phyloP scores from a whole-genome alignment of 2,797 vertebrate species.

The Eremophila alpestris region DNA sequence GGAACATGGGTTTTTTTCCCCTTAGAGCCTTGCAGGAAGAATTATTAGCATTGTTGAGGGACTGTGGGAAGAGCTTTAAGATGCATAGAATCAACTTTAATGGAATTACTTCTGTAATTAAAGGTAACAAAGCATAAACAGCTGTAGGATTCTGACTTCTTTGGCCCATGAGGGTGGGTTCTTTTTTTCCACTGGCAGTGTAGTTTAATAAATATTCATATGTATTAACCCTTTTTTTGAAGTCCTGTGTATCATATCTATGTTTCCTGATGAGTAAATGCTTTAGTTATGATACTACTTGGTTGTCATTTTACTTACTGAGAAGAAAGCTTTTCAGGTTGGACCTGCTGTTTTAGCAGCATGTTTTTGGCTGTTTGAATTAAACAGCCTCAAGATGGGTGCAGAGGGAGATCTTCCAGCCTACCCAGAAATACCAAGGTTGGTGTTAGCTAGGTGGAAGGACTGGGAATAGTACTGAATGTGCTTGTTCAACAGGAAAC shows the following conservation, averaged over 20 bases:
- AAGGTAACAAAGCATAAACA: background rate
- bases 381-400: background rate
- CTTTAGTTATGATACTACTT: background rate
- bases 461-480: background rate
- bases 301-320: background rate
- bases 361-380: background rate
- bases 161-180: background rate
- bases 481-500: background rate
- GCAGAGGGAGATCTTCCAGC: background rate
- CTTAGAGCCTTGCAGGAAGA: background rate
- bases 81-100: background rate
- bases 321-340: background rate
- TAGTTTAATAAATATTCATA: background rate
- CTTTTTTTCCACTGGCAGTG: accelerated
- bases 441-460: background rate
- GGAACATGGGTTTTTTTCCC: background rate
- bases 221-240: background rate
- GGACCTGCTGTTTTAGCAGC: background rate
- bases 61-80: background rate
- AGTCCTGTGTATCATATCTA: background rate
- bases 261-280: background rate
- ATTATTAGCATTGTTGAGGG: background rate
- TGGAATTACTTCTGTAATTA: background rate
- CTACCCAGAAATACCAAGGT: background rate
- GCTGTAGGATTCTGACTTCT: background rate